These are phyloP conservation scores for Thryonomys swinderianus DNA, from an alignment of 2,113 vertebrate species.

Conservation along the genomic window DNA sequence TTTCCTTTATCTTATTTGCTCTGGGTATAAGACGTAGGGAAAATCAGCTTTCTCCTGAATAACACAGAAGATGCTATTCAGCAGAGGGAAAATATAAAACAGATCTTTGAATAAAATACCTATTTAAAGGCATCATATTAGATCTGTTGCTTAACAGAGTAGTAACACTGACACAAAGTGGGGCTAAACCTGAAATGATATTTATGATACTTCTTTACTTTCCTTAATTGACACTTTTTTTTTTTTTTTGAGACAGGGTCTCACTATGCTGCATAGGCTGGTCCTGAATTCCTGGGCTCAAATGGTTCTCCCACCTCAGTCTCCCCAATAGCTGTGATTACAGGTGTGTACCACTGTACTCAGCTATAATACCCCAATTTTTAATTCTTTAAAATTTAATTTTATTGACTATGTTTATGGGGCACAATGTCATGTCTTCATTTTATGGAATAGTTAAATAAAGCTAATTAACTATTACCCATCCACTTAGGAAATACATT, in stretches of 20 bases:
- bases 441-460: background rate
- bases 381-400: background rate
- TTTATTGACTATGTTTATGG: background rate
- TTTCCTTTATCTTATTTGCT: conserved; percentile 29
- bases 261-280: background rate
- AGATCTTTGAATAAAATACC: background rate
- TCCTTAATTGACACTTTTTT: background rate
- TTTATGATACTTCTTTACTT: background rate
- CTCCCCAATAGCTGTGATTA: background rate
- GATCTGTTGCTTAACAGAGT: no score
- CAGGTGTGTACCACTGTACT: background rate
- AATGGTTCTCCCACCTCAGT: background rate
- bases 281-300: background rate
- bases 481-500: background rate
- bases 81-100: background rate
- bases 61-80: background rate
- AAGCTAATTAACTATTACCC: background rate
- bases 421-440: background rate
- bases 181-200: background rate
- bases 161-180: background rate
- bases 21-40: conserved; percentile 39
- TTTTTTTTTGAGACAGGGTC: background rate
- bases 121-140: background rate
- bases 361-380: background rate
- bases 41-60: conserved; percentile 1